These are phyloP conservation scores for Diachrysia chrysitis DNA, from an alignment of 2,888 invertebrate species.

Conservation along the genomic window DNA sequence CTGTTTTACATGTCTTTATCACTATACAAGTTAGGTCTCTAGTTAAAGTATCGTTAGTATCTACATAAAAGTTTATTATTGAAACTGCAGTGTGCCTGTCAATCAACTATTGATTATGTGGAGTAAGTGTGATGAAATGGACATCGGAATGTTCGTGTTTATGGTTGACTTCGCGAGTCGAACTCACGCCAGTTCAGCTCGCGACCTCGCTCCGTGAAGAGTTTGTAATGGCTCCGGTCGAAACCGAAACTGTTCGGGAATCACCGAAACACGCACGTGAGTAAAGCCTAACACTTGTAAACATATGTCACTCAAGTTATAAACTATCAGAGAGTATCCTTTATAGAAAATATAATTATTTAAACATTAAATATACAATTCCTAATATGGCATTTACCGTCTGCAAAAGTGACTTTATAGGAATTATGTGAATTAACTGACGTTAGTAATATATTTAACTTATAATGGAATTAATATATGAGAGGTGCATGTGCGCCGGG, in stretches of 20 bases:
- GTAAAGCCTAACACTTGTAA: conserved; percentile 1
- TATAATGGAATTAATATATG: conserved; percentile 74
- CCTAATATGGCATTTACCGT: conserved; percentile 89
- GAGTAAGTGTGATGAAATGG: conserved; percentile 70
- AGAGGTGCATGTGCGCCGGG: conserved; percentile 57
- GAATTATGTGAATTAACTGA: conserved; percentile 82
- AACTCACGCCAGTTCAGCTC: conserved; percentile 9
- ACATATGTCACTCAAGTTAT: conserved; percentile 23
- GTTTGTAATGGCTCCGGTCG: neutral
- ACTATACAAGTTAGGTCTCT: conserved; percentile 81
- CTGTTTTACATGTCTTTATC: conserved; percentile 84
- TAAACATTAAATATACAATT: conserved; percentile 82
- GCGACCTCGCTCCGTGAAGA: neutral
- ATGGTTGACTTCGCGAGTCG: neutral
- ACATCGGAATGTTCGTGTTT: conserved; percentile 59
- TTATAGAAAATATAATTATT: conserved; percentile 67
- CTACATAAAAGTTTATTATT: conserved; percentile 69
- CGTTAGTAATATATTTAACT: conserved; percentile 79
- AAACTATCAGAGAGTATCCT: conserved; percentile 63
- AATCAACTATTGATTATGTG: conserved; percentile 75
- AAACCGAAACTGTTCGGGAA: neutral
- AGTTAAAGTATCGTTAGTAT: conserved; percentile 69
- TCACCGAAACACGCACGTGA: neutral
- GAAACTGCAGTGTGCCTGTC: conserved; percentile 76
- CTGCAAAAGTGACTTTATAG: conserved; percentile 85